Evolutionary conservation across 2,113 vertebrate genomes (phyloP), one percentile per base, ranked within the genome.

Genomic region (Hippocampus abdominalis): DNA sequence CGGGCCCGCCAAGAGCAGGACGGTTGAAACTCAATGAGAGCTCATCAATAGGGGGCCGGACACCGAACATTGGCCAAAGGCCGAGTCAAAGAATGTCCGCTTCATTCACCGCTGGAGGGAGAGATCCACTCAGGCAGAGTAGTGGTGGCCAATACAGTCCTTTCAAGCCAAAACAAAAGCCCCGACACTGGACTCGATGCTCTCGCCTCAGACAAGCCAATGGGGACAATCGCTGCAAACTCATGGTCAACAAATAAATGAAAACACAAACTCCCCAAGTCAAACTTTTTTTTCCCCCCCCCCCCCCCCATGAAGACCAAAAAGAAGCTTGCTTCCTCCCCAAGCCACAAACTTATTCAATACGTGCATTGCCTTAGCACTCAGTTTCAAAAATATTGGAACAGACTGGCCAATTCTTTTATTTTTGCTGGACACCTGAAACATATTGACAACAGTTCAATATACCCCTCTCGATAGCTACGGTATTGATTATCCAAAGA

Each of bases 71-170:
- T 40, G 57, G 25, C 40, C 8, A 60, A 74, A 83, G n/a, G 27
- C 39, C 74, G 68, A 69, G 73, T 64, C 8, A 62, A 78, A 67
- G 64, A 76, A 75, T 72, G 42, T 78, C 59, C 73, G 75, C 81
- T 79, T 77, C 72, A 69, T 85, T 79, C 73, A 79, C 72, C 29
- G 81, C 86, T 84, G 29, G 81, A 88, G 81, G 86, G 1, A 79
- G 69, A 70, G 48, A 83, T 79, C 83, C 74, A 46, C 42, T 9
- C 79, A 85, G 79, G 82, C 77, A 42, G 59, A 67, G 67, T 40
- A 69, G 67, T 29, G 78, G 51, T 72, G 74, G 71, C 76, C 76
- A 82, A 56, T 63, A 79, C 77, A 3, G 13, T 44, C 13, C 42
- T 44, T 71, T 68, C 76, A 69, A 69, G 79, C 68, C 27, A 68